phyloP scores from a whole-genome alignment of 2,113 vertebrate species.

The Anarhynchus alexandrinus region DNA sequence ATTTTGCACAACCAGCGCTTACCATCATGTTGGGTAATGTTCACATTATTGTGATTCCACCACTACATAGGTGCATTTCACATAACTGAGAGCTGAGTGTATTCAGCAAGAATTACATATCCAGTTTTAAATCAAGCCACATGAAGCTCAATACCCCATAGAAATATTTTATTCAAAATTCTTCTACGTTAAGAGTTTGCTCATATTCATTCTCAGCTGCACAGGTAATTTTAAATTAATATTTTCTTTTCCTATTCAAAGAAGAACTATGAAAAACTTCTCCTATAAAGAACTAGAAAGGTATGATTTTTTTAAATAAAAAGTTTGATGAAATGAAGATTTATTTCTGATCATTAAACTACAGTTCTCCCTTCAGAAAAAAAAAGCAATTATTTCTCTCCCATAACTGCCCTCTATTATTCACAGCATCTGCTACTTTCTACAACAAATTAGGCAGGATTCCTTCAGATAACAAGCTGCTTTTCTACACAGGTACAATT shows the following conservation, averaged over 20 bases:
- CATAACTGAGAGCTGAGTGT: neutral
- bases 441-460: neutral
- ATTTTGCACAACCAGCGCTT: neutral
- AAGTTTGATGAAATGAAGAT: neutral
- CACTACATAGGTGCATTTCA: neutral
- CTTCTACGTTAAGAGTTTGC: accelerated
- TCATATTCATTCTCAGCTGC: neutral
- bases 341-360: neutral
- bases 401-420: neutral
- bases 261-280: neutral
- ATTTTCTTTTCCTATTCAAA: neutral
- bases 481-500: neutral
- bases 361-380: neutral
- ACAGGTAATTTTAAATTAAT: neutral
- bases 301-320: neutral
- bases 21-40: neutral
- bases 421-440: neutral
- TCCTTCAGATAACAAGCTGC: neutral
- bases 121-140: neutral
- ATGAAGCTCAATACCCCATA: neutral
- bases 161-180: neutral
- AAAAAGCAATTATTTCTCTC: neutral
- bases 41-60: neutral
- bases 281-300: neutral
- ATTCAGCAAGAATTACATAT: neutral